Conservation (phyloP, 2,113 vertebrate species). For the Sinocyclocheilus grahami region DNA sequence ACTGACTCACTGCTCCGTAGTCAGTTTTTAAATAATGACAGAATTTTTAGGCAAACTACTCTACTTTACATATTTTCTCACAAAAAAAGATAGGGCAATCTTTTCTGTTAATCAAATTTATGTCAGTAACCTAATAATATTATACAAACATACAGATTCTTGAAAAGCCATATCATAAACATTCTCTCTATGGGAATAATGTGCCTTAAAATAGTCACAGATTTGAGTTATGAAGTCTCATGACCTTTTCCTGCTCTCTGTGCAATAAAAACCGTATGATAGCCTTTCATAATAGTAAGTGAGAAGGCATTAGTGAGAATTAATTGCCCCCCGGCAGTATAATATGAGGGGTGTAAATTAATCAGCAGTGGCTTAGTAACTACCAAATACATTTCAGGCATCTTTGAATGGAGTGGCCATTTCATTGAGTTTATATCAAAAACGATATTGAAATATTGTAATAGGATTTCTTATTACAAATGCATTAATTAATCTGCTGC, state of each 20-base stretch:
- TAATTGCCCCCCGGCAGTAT: slow-evolving; percentile 34
- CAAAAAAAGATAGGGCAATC: not conserved
- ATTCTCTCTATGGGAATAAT: not conserved
- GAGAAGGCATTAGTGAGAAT: slow-evolving; percentile 25
- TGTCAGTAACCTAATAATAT: not conserved
- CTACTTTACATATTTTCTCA: not conserved
- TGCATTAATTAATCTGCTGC: slow-evolving; percentile 17
- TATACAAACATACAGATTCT: not conserved
- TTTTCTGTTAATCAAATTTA: not conserved
- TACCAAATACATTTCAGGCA: slow-evolving; percentile 1
- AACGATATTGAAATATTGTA: slow-evolving; percentile 1
- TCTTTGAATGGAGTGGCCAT: slow-evolving; percentile 8
- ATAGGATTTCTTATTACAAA: not conserved
- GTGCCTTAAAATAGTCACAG: slow-evolving; percentile 13
- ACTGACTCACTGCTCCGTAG: not conserved
- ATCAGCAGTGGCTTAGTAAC: slow-evolving; percentile 39
- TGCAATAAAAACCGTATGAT: slow-evolving; percentile 35
- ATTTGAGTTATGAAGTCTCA: slow-evolving; percentile 24
- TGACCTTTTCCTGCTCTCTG: slow-evolving; percentile 36
- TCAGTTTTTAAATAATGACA: not conserved
- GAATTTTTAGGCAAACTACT: not conserved
- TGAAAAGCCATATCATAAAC: not conserved
- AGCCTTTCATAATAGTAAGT: slow-evolving; percentile 40
- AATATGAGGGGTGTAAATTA: slow-evolving; percentile 47
- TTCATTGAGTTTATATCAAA: not conserved